Conservation (phyloP, 2,888 invertebrate species). For the Pterostichus madidus region DNA sequence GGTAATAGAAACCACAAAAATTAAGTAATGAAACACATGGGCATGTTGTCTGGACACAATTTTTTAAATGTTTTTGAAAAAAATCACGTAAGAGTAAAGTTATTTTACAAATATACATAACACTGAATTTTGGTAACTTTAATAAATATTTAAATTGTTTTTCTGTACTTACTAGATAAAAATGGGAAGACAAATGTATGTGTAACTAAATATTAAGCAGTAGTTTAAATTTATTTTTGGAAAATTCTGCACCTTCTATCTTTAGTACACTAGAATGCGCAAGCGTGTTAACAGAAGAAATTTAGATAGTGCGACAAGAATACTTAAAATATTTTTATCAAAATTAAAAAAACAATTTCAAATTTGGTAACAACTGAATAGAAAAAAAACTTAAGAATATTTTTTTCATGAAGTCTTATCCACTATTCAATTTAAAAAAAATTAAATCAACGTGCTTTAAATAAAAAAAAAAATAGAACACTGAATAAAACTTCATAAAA, state of each 20-base stretch:
- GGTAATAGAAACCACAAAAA: neutral
- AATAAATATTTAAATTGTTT: neutral
- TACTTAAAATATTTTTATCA: neutral
- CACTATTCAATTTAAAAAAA: too few relatives aligned
- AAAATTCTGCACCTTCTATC: slow-evolving; percentile 45
- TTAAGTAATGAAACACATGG: neutral
- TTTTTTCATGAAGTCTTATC: too few relatives aligned
- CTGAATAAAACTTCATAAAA: too few relatives aligned
- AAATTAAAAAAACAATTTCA: neutral
- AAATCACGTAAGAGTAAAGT: neutral
- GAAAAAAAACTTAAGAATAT: too few relatives aligned
- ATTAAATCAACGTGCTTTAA: too few relatives aligned
- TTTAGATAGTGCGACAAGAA: neutral
- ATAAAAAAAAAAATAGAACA: too few relatives aligned
- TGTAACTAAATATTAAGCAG: slow-evolving; percentile 34
- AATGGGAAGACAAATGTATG: slow-evolving; percentile 12
- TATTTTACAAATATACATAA: too few relatives aligned
- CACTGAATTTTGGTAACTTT: too few relatives aligned
- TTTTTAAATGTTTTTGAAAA: neutral
- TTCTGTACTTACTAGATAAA: slow-evolving; percentile 27
- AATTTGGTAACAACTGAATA: too few relatives aligned
- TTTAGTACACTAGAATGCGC: slow-evolving; percentile 20
- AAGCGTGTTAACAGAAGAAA: neutral
- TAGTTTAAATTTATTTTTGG: slow-evolving; percentile 50
- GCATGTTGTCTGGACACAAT: neutral